These are phyloP conservation scores for Lagodon rhomboides DNA, from an alignment of 2,797 vertebrate genomes.

Conservation along the genomic window DNA sequence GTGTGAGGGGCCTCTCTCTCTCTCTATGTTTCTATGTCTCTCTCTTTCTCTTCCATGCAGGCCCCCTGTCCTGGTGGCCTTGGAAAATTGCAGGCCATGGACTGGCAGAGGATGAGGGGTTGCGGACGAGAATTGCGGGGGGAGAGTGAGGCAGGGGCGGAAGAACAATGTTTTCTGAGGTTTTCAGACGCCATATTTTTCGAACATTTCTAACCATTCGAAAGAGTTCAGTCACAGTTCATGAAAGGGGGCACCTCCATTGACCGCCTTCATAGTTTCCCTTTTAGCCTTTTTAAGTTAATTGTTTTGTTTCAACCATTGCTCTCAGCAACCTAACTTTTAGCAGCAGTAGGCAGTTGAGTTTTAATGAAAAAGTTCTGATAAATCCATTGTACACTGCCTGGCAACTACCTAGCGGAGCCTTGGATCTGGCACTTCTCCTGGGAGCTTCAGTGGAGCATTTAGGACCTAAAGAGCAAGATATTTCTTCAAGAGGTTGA, in stretches of 20 bases:
- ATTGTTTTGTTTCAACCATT: slow-evolving; percentile 1
- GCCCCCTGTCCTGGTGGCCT: slow-evolving; percentile 60
- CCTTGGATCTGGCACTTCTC: too few species aligned
- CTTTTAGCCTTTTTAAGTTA: not conserved
- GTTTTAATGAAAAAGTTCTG: not conserved
- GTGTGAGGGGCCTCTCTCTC: slow-evolving; percentile 44
- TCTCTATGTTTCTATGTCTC: slow-evolving; percentile 40
- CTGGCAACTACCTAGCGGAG: not conserved
- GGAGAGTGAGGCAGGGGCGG: slow-evolving; percentile 38
- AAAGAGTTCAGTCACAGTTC: slow-evolving; percentile 83
- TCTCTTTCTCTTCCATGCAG: slow-evolving; percentile 59
- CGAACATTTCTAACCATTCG: slow-evolving; percentile 74
- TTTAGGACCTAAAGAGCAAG: not conserved
- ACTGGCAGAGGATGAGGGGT: slow-evolving; percentile 80
- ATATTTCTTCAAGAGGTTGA: not conserved
- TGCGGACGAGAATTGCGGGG: slow-evolving; percentile 29
- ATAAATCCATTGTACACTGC: not conserved
- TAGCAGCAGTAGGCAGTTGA: not conserved
- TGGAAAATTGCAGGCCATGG: slow-evolving; percentile 75
- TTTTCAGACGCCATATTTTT: slow-evolving; percentile 77
- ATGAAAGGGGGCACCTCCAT: slow-evolving; percentile 77
- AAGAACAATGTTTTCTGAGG: slow-evolving; percentile 71
- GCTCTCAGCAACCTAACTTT: not conserved
- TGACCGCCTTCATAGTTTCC: slow-evolving; percentile 42
- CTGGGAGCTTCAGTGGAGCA: not conserved